These are phyloP conservation scores for Diarsia mendica DNA, from an alignment of 2,888 invertebrate species.

Conservation along the genomic window DNA sequence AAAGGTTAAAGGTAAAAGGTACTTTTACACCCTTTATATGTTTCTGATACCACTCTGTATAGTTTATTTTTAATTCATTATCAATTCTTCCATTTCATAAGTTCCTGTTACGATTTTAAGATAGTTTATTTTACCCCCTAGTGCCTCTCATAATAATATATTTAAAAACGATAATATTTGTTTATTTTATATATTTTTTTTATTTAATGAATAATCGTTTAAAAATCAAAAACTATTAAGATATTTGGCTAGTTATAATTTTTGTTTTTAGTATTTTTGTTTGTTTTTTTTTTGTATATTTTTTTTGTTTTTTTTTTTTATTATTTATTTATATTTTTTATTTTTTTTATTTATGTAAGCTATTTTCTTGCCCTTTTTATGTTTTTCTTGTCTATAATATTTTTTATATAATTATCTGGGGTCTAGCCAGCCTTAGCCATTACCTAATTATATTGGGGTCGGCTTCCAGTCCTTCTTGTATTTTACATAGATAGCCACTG, in stretches of 20 bases:
- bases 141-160: neutral
- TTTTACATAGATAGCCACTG: neutral
- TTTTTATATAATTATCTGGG: neutral
- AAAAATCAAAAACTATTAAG: neutral
- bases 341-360: neutral
- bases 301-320: too few species aligned
- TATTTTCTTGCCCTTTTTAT: constrained; percentile 14
- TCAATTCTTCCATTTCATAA: constrained; percentile 28
- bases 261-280: too few species aligned
- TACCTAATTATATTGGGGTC: neutral
- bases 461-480: neutral
- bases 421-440: too few species aligned
- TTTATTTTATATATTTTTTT: neutral
- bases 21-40: too few species aligned
- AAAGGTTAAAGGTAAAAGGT: too few species aligned
- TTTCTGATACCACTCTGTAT: neutral
- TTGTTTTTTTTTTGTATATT: too few species aligned
- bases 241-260: neutral
- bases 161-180: neutral
- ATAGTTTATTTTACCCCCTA: constrained; percentile 30
- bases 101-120: constrained; percentile 55
- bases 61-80: too few species aligned
- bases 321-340: too few species aligned
- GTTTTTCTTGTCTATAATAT: constrained; percentile 9
- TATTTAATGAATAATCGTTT: neutral